A percentile compares a stretch with the other conserved stretches of the same genome.
phyloP scores from a whole-genome alignment of 2,888 invertebrate genomes.

The Erpobdella octoculata region DNA sequence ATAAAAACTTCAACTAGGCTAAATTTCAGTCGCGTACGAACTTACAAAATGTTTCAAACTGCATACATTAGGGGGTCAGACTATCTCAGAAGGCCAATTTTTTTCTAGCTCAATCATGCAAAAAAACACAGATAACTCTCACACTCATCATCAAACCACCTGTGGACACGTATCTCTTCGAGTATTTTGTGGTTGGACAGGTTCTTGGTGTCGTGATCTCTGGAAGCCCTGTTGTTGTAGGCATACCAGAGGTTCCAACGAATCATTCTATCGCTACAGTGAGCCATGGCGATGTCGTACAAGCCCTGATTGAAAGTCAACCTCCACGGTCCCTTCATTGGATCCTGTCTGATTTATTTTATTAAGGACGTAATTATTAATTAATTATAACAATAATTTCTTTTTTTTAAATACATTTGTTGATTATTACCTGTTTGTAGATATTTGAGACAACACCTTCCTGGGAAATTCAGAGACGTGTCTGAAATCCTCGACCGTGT shows the following conservation, averaged over 20 bases:
- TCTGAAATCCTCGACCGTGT: constrained; percentile 62
- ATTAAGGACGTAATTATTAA: neutral
- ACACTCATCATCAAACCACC: too few relatives aligned
- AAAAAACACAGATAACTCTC: neutral
- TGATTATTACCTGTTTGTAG: constrained; percentile 56
- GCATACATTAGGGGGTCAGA: too few relatives aligned
- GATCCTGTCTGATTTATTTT: constrained; percentile 50
- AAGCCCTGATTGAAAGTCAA: constrained; percentile 68
- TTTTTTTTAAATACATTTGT: neutral
- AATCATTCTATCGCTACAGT: constrained; percentile 70
- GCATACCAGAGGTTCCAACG: constrained; percentile 82
- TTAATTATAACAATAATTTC: neutral
- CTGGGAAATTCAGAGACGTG: constrained; percentile 65
- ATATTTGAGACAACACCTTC: constrained; percentile 62
- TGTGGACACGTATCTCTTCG: constrained; percentile 61
- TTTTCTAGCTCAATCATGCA: too few relatives aligned
- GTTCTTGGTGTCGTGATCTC: constrained; percentile 55
- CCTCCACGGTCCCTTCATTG: constrained; percentile 71
- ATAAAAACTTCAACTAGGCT: too few relatives aligned
- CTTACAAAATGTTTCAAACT: too few relatives aligned
- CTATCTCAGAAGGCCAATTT: too few relatives aligned
- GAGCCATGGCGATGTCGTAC: constrained; percentile 69
- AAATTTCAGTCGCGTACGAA: too few relatives aligned
- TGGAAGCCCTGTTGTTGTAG: constrained; percentile 64
- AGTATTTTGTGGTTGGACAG: constrained; percentile 64